phyloP scores from a whole-genome alignment of 2,888 invertebrate genomes.

The Ormyrus pomaceus region DNA sequence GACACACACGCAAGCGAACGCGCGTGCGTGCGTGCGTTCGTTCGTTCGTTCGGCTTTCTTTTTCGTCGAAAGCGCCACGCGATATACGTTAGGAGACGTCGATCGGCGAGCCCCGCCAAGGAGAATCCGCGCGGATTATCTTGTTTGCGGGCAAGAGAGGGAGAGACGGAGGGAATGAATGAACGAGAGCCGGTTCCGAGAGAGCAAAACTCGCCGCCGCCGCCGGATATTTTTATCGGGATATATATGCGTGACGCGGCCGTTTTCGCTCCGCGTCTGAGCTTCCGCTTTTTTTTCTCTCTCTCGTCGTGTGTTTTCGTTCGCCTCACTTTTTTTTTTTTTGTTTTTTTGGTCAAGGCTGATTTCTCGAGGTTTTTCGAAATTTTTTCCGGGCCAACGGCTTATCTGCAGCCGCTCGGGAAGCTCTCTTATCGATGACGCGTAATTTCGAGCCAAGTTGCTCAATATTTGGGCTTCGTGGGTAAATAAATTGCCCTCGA shows the following conservation, averaged over 20 bases:
- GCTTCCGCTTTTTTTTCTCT: not conserved
- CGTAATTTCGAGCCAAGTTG: no score
- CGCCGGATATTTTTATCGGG: conserved; percentile 23
- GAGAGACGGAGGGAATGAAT: not conserved
- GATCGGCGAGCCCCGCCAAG: not conserved
- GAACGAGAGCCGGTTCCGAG: conserved; percentile 8
- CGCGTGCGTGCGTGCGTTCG: conserved; percentile 32
- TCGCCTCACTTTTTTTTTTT: not conserved
- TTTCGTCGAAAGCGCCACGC: no score
- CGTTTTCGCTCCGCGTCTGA: not conserved
- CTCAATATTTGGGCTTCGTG: no score
- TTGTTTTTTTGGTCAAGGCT: not conserved
- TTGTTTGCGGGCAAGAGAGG: not conserved
- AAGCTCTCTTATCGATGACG: no score
- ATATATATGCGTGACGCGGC: not conserved
- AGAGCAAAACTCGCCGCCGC: not conserved
- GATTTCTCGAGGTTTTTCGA: not conserved
- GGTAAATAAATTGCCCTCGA: no score
- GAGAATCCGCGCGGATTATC: not conserved
- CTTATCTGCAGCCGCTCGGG: no score
- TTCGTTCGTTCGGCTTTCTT: no score
- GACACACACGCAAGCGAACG: not conserved
- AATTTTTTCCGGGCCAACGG: no score
- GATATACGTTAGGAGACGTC: no score
- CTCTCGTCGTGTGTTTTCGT: not conserved